These are phyloP conservation scores for Benitochromis conjunctus DNA, from an alignment of 2,113 vertebrate genomes.

Conservation along the genomic window DNA sequence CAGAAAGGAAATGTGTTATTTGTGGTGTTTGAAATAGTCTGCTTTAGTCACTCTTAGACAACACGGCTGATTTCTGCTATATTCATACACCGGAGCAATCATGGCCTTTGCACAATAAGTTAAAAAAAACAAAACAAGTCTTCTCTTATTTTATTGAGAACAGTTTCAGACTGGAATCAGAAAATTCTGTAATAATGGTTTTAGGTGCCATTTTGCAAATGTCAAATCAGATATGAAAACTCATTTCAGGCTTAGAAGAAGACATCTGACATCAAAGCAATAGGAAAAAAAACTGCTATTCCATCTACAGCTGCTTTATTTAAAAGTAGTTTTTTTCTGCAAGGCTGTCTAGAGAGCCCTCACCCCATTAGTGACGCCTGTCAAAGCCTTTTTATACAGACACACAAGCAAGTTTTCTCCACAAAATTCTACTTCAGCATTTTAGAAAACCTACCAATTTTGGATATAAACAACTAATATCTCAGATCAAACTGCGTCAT, in stretches of 20 bases:
- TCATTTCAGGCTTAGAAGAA: background rate
- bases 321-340: background rate
- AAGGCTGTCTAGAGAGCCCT: background rate
- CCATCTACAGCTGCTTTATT: background rate
- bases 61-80: background rate
- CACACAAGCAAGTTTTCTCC: background rate
- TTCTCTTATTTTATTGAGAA: background rate
- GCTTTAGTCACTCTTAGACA: background rate
- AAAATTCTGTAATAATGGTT: background rate
- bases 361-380: background rate
- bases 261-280: background rate
- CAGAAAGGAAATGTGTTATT: background rate
- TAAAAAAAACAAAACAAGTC: background rate
- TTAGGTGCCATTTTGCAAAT: slow-evolving; percentile 8
- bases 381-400: background rate
- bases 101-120: background rate
- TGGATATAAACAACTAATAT: background rate
- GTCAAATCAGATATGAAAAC: slow-evolving; percentile 4
- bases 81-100: background rate
- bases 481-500: background rate
- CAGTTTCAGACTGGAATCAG: background rate
- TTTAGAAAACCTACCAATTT: background rate
- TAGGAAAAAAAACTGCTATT: background rate
- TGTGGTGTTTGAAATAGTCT: background rate
- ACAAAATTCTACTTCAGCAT: background rate